Evolutionary conservation across 2,113 vertebrate species (phyloP), one percentile per base, ranked within the genome.

Genomic region (Oryctolagus cuniculus): DNA sequence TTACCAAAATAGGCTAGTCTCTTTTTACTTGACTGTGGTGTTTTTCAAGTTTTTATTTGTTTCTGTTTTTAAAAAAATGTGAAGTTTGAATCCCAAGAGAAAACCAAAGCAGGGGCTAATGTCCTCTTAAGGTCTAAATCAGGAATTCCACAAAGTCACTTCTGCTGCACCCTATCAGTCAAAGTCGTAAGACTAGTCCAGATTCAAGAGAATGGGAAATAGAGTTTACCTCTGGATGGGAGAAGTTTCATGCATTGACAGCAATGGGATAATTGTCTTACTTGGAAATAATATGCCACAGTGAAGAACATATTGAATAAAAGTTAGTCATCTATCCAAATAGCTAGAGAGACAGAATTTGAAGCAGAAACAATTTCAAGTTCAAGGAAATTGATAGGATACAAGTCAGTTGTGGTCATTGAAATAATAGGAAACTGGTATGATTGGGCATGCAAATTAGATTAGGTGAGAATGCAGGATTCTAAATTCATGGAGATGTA

Each of bases 401-500:
- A 17, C 1, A 72, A 2, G 5, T 36, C 21, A 34, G 34, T 36
- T 44, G 27, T 34, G 63, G n/a, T 51, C 67, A 5, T 21, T 7
- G 1, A 83, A 27, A n/a, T 36, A 53, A 34, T 49, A 12, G 38
- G 13, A 69, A 53, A 22, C 16, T 8, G n/a, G 6, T 63, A 34
- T 9, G 24, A 36, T 5, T 8, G 36, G 31, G 13, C 36, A 53
- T 36, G 10, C 36, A 58, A 19, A 67, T 55, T 34, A 38, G 9
- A 58, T 22, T 15, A 79, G n/a, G 36, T 31, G 63, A 53, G 38
- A 11, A 4, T 2, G 1, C 16, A 61, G 51, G 74, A 2, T 55
- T 13, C n/a, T 38, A 88, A 63, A 4, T 7, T 5, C 53, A 34
- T 0, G 4, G 4, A 1, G 8, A 19, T 6, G 11, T 1, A 5